Evolutionary conservation across 2,888 invertebrate species (phyloP).

Genomic region (Nymphalis urticae): DNA sequence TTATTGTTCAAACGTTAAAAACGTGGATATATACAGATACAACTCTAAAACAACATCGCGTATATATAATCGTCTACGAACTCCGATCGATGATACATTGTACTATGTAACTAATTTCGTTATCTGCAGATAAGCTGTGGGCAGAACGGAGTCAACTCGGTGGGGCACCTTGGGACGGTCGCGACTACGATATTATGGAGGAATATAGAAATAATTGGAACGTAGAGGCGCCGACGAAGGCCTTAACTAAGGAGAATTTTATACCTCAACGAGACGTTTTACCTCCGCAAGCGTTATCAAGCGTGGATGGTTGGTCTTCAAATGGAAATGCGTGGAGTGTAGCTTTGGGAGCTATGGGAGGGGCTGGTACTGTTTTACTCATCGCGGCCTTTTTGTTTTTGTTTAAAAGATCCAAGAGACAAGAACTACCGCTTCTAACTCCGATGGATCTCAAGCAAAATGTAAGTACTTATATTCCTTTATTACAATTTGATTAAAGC

Average conservation of each 20-base stretch:
- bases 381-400: slow-evolving; percentile 62
- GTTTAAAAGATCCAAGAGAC: slow-evolving; percentile 61
- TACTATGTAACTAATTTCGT: slow-evolving; percentile 68
- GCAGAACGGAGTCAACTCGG: slow-evolving; percentile 55
- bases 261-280: slow-evolving; percentile 13
- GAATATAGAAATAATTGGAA: slow-evolving; percentile 46
- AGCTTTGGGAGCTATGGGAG: slow-evolving; percentile 64
- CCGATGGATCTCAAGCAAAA: slow-evolving; percentile 70
- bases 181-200: slow-evolving; percentile 44
- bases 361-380: slow-evolving; percentile 67
- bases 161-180: slow-evolving; percentile 56
- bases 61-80: slow-evolving; percentile 42
- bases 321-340: slow-evolving; percentile 67
- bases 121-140: slow-evolving; percentile 77
- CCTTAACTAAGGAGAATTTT: slow-evolving; percentile 20
- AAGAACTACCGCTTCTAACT: slow-evolving; percentile 58
- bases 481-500: background rate
- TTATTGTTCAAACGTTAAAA: background rate
- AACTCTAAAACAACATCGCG: slow-evolving; percentile 28
- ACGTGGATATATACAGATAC: background rate
- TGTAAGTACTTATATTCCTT: slow-evolving; percentile 52
- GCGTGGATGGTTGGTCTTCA: slow-evolving; percentile 42
- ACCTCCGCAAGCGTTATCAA: slow-evolving; percentile 53
- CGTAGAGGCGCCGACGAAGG: slow-evolving; percentile 32
- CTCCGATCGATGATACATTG: slow-evolving; percentile 67